Conservation (phyloP, 2,797 vertebrate genomes). For the Sarcophilus harrisii region DNA sequence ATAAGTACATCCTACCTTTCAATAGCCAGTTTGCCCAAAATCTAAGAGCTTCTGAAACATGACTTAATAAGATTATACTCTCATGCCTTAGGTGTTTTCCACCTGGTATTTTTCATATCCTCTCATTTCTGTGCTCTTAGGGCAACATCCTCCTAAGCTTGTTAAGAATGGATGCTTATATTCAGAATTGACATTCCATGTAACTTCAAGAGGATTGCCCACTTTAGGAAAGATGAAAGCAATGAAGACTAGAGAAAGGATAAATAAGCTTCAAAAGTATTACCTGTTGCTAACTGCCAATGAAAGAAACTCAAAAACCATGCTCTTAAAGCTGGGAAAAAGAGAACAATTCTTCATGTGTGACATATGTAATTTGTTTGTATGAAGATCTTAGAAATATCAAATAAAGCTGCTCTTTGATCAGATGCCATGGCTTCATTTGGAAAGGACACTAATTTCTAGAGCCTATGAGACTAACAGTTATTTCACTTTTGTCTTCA, state of each 20-base stretch:
- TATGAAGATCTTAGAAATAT: background rate
- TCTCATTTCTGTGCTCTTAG: background rate
- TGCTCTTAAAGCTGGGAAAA: background rate
- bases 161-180: background rate
- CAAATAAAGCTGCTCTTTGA: background rate
- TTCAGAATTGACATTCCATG: background rate
- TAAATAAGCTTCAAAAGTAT: background rate
- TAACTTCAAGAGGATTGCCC: background rate
- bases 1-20: background rate
- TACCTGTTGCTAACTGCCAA: background rate
- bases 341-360: background rate
- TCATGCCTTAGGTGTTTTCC: background rate
- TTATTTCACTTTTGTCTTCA: background rate
- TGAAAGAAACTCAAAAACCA: background rate
- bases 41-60: background rate
- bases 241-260: background rate
- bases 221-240: background rate
- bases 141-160: background rate
- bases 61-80: background rate
- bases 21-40: background rate
- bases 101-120: background rate
- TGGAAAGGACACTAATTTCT: background rate
- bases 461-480: background rate
- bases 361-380: background rate
- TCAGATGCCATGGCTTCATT: background rate